These are phyloP conservation scores for Prionailurus viverrinus DNA, from an alignment of 2,113 vertebrate genomes.

Conservation along the genomic window DNA sequence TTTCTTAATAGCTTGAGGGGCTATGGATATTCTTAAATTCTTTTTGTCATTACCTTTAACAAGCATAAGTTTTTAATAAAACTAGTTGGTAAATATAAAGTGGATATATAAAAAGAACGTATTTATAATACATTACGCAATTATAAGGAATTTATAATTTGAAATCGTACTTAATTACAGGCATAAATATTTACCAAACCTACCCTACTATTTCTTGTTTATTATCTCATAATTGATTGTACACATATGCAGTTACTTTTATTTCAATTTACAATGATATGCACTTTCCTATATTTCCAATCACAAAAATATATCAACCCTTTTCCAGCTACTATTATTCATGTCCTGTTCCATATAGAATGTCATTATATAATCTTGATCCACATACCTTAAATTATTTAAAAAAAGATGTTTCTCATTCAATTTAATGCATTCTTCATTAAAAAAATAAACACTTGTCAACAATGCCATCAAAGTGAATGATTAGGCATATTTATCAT, in stretches of 20 bases:
- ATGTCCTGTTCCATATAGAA: background rate
- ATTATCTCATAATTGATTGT: background rate
- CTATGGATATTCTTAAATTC: background rate
- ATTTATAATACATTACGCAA: background rate
- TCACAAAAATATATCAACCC: background rate
- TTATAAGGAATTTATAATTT: background rate
- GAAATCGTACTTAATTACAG: background rate
- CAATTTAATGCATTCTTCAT: background rate
- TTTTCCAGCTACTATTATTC: background rate
- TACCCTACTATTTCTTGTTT: background rate
- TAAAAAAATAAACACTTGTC: conserved; percentile 19
- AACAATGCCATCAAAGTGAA: conserved; percentile 46
- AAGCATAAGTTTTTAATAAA: background rate
- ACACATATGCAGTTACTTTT: background rate
- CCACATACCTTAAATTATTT: background rate
- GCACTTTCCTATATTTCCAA: background rate
- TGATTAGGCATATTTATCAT: conserved; percentile 11
- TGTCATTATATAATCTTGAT: background rate
- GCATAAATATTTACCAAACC: background rate
- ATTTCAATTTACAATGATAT: background rate
- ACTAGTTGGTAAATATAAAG: background rate
- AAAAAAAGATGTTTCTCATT: background rate
- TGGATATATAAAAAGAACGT: background rate
- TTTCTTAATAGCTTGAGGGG: background rate
- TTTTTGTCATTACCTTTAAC: background rate